Evolutionary conservation across 2,888 invertebrate genomes (phyloP).

Genomic region (Caenorhabditis sp.): DNA sequence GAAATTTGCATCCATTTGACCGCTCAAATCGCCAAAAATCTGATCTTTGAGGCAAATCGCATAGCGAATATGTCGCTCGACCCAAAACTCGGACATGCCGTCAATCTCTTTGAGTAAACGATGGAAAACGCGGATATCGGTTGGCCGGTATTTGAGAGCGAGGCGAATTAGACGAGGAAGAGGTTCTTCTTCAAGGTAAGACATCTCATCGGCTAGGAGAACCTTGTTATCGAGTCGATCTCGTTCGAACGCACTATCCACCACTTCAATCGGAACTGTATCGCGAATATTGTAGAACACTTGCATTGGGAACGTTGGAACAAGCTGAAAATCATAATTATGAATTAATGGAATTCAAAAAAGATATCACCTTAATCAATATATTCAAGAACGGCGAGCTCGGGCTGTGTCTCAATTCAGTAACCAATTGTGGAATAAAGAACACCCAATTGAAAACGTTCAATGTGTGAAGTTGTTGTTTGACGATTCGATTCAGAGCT

Average conservation of each 20-base stretch:
- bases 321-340: constrained; percentile 24
- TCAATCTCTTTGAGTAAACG: constrained; percentile 38
- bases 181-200: background rate
- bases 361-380: constrained; percentile 34
- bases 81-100: constrained; percentile 46
- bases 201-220: background rate
- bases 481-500: constrained; percentile 48
- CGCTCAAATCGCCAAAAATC: constrained; percentile 25
- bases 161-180: constrained; percentile 23
- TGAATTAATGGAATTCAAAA: too few species aligned
- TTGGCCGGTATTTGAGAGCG: constrained; percentile 26
- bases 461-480: constrained; percentile 44
- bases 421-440: constrained; percentile 59
- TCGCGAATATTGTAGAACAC: constrained; percentile 42
- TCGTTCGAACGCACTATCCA: constrained; percentile 15
- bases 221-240: constrained; percentile 3
- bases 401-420: constrained; percentile 29
- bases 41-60: constrained; percentile 42
- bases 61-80: constrained; percentile 43
- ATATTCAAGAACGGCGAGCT: constrained; percentile 22
- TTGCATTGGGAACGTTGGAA: constrained; percentile 44
- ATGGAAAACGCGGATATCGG: constrained; percentile 43
- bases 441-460: constrained; percentile 63
- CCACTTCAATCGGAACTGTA: constrained; percentile 12
- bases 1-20: constrained; percentile 30